phyloP scores from a whole-genome alignment of 2,797 vertebrate genomes.

The Varecia variegata region DNA sequence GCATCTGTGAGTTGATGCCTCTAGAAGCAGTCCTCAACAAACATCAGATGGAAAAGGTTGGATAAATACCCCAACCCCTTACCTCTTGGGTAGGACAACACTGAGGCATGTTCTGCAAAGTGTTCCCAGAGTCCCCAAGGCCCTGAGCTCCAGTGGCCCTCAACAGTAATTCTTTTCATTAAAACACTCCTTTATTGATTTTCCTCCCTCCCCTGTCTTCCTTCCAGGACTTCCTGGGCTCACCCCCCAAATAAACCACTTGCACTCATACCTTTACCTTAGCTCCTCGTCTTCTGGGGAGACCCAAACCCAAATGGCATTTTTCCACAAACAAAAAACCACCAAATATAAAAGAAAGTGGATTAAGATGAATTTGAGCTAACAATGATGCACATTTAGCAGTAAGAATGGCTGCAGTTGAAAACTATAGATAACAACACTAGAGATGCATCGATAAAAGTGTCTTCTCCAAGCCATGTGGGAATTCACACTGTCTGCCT shows the following conservation, averaged over 20 bases:
- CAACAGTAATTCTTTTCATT: neutral
- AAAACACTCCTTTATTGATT: neutral
- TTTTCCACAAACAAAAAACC: conserved; percentile 1
- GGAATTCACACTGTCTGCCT: neutral
- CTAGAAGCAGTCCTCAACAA: neutral
- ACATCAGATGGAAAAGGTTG: neutral
- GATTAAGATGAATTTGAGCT: neutral
- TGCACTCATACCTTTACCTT: neutral
- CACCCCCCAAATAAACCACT: neutral
- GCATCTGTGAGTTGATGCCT: neutral
- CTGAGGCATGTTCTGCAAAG: neutral
- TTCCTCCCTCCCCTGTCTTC: neutral
- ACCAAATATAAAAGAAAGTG: neutral
- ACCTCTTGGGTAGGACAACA: neutral
- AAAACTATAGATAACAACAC: neutral
- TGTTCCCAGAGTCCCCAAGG: neutral
- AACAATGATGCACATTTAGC: neutral
- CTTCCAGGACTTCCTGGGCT: neutral
- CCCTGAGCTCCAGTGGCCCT: neutral
- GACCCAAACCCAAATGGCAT: neutral
- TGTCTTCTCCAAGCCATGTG: neutral
- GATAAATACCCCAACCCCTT: neutral
- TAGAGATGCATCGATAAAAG: neutral
- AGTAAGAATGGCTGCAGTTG: neutral
- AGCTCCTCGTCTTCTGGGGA: neutral